Conservation (phyloP, 2,888 invertebrate genomes). For the Dryadula phaetusa region DNA sequence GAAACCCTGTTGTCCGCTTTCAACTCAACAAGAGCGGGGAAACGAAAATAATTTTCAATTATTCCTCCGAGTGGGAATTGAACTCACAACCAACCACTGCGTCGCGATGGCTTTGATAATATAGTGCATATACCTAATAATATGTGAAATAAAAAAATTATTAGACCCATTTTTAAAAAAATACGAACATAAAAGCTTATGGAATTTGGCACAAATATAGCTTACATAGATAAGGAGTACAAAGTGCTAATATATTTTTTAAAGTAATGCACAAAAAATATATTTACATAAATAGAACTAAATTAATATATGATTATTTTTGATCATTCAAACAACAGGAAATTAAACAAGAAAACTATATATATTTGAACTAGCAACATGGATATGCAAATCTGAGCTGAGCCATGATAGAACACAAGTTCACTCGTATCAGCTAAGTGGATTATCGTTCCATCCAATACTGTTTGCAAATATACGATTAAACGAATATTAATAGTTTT, state of each 20-base stretch:
- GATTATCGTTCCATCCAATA: constrained; percentile 16
- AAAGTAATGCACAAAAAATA: too few species aligned
- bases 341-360: neutral
- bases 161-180: too few species aligned
- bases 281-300: neutral
- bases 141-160: too few species aligned
- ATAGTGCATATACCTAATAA: too few species aligned
- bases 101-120: too few species aligned
- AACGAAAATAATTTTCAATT: neutral
- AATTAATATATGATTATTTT: neutral
- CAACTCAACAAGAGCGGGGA: too few species aligned
- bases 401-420: constrained; percentile 5
- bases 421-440: neutral
- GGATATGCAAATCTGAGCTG: neutral
- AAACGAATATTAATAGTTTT: neutral
- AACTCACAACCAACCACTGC: neutral
- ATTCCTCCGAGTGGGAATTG: neutral
- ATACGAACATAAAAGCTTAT: too few species aligned
- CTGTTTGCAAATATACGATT: constrained; percentile 7
- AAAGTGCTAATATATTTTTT: too few species aligned
- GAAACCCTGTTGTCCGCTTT: too few species aligned
- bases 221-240: too few species aligned
- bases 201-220: too few species aligned
- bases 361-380: neutral
- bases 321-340: neutral